Evolutionary conservation across 2,113 vertebrate species (phyloP).

Genomic region (Bungarus multicinctus): DNA sequence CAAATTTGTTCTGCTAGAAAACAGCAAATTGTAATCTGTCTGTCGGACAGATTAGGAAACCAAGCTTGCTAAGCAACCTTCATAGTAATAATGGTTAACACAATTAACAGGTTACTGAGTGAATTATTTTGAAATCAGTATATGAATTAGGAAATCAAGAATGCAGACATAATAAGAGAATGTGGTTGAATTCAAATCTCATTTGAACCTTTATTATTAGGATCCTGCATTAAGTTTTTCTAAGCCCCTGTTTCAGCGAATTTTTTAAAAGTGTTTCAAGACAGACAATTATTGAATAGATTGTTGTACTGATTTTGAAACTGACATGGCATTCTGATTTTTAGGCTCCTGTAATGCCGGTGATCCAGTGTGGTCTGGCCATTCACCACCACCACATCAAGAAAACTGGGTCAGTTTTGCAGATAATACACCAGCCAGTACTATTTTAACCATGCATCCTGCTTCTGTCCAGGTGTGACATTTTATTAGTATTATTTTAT

Average conservation of each 20-base stretch:
- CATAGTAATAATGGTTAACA: neutral
- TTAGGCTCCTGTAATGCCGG: constrained; percentile 76
- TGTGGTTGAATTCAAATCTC: neutral
- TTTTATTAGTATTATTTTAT: constrained; percentile 79
- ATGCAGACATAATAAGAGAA: neutral
- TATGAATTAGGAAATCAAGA: neutral
- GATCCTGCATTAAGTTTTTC: neutral
- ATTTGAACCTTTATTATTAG: neutral
- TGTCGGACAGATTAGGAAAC: neutral
- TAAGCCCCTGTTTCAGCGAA: neutral
- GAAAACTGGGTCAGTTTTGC: constrained; percentile 99
- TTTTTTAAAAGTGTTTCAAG: neutral
- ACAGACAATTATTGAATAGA: constrained; percentile 5
- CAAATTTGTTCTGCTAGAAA: neutral
- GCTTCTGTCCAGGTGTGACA: constrained; percentile 96
- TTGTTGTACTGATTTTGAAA: constrained; percentile 37
- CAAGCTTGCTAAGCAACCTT: neutral
- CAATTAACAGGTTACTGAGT: neutral
- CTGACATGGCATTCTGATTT: constrained; percentile 58
- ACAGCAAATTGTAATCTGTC: neutral
- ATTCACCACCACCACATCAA: constrained; percentile 92
- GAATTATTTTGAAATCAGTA: neutral
- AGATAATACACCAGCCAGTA: constrained; percentile 96
- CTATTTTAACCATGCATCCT: constrained; percentile 93
- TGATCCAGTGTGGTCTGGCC: constrained; percentile 90